A percentile compares a stretch with the other conserved stretches of the same genome.
Conservation (phyloP, 1,140 invertebrate species). For the Ridgeia piscesae region DNA sequence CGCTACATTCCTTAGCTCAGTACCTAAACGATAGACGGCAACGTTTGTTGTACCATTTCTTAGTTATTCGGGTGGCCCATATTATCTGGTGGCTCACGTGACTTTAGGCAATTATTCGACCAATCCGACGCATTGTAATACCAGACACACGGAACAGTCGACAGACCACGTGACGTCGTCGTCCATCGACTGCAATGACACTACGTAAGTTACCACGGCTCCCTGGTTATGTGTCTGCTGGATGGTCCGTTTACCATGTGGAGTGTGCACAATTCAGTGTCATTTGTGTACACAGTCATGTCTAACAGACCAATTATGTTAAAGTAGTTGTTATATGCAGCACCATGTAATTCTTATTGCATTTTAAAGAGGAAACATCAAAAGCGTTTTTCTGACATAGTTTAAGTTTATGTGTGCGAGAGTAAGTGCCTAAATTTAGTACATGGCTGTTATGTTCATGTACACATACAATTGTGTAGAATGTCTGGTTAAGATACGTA, state of each 20-base stretch:
- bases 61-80: too few relatives aligned
- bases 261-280: background rate
- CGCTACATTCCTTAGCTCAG: too few relatives aligned
- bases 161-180: too few relatives aligned
- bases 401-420: background rate
- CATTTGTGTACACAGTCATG: background rate
- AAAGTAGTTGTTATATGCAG: background rate
- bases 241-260: too few relatives aligned
- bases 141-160: background rate
- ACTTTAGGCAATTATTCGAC: background rate
- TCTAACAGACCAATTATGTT: background rate
- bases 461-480: background rate
- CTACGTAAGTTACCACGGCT: too few relatives aligned
- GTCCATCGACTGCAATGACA: too few relatives aligned
- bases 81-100: too few relatives aligned
- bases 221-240: too few relatives aligned
- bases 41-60: too few relatives aligned
- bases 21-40: too few relatives aligned
- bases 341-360: background rate
- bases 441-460: background rate
- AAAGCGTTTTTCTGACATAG: background rate
- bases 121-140: background rate
- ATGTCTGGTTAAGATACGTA: background rate
- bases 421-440: background rate
- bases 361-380: background rate